Evolutionary conservation across 2,797 vertebrate genomes (phyloP).

Genomic region (Neomorphus geoffroyi): DNA sequence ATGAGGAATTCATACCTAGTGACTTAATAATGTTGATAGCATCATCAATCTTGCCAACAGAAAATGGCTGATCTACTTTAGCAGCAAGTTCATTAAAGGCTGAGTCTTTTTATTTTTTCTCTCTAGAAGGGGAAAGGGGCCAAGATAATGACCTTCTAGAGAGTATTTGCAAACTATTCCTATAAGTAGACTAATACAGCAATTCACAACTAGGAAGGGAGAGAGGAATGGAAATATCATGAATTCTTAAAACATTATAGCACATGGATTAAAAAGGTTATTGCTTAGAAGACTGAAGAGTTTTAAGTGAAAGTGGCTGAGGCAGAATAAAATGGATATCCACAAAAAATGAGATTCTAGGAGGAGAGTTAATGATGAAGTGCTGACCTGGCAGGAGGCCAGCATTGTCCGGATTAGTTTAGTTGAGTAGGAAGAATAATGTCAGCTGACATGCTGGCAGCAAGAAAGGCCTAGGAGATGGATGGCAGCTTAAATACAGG

Average conservation of each 20-base stretch:
- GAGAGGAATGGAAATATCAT: conserved; percentile 19
- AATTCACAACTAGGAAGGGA: conserved; percentile 1
- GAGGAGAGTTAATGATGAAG: conserved; percentile 30
- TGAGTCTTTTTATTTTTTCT: not conserved
- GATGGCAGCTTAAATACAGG: conserved; percentile 25
- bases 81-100: conserved; percentile 64
- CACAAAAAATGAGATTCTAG: not conserved
- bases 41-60: conserved; percentile 58
- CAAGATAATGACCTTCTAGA: conserved; percentile 44
- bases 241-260: conserved; percentile 46
- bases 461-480: conserved; percentile 31
- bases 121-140: not conserved
- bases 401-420: not conserved
- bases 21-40: conserved; percentile 68
- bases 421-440: not conserved
- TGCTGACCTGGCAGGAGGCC: not conserved
- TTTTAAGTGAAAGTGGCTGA: conserved; percentile 41
- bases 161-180: not conserved
- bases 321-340: conserved; percentile 48
- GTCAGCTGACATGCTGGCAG: conserved; percentile 8
- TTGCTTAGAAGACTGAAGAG: conserved; percentile 24
- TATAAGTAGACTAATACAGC: not conserved
- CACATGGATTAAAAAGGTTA: conserved; percentile 31
- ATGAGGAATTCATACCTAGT: conserved; percentile 57
- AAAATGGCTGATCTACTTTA: conserved; percentile 68